phyloP scores from a whole-genome alignment of 2,797 vertebrate genomes.

The Sibirionetta formosa region DNA sequence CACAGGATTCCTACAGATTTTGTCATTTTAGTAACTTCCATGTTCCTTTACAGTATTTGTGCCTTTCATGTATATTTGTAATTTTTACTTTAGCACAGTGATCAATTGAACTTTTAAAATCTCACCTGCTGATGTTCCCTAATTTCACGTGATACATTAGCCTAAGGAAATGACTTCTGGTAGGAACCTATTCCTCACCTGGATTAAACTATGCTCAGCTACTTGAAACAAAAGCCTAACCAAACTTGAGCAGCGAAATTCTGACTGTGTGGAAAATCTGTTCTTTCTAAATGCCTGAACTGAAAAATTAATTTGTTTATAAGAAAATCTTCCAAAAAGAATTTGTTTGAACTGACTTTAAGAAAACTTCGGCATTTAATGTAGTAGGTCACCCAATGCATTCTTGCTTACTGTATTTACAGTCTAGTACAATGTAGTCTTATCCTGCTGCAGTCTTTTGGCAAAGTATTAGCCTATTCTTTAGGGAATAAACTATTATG shows the following conservation, averaged over 20 bases:
- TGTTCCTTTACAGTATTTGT: background rate
- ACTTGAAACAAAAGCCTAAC: constrained; percentile 40
- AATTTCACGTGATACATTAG: background rate
- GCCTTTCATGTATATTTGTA: background rate
- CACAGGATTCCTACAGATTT: background rate
- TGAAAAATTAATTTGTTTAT: background rate
- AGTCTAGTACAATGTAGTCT: background rate
- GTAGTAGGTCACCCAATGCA: background rate
- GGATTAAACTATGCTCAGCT: constrained; percentile 5
- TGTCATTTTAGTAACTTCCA: background rate
- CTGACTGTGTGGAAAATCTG: background rate
- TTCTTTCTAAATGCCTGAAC: constrained; percentile 7
- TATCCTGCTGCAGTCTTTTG: background rate
- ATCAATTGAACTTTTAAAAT: background rate
- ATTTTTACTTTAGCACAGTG: background rate
- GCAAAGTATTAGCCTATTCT: background rate
- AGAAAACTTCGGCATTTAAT: background rate
- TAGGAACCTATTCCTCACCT: background rate
- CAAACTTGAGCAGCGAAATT: background rate
- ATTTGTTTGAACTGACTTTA: background rate
- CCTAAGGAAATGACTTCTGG: background rate
- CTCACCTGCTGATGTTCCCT: background rate
- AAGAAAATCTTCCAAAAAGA: background rate
- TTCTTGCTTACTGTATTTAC: background rate
- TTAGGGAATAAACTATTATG: background rate